phyloP scores from a whole-genome alignment of 2,797 vertebrate species.

The Ptychobarbus kaznakovi region DNA sequence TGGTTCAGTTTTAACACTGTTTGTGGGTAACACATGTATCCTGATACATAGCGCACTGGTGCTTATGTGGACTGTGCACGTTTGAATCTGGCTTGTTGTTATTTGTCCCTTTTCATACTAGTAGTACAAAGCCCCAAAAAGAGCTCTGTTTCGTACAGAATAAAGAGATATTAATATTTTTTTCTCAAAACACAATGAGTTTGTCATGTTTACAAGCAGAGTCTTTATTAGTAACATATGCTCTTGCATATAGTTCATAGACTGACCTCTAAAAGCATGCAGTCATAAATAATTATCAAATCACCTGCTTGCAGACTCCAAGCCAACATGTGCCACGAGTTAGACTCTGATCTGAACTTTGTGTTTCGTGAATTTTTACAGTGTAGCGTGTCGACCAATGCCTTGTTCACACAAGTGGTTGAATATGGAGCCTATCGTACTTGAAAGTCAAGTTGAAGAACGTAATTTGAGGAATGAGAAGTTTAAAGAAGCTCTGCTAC shows the following conservation, averaged over 20 bases:
- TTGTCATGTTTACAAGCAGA: neutral
- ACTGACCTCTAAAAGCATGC: neutral
- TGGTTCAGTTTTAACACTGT: neutral
- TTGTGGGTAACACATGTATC: neutral
- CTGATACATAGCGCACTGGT: neutral
- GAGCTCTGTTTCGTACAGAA: neutral
- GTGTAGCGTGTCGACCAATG: neutral
- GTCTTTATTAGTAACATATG: neutral
- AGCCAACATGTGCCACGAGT: neutral
- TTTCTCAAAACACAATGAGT: neutral
- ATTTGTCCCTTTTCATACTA: neutral
- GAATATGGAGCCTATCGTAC: neutral
- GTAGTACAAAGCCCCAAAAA: neutral
- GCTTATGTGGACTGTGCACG: neutral
- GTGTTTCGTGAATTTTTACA: constrained; percentile 1
- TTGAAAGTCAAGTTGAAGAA: constrained; percentile 7
- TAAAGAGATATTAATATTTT: neutral
- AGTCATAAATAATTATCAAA: constrained; percentile 9
- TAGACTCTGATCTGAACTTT: constrained; percentile 37
- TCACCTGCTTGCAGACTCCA: neutral
- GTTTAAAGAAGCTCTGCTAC: constrained; percentile 6
- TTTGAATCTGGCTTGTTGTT: neutral
- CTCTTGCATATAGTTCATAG: neutral
- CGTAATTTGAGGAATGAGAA: neutral
- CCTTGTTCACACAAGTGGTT: neutral